A percentile compares a stretch with the other conserved stretches of the same genome.
phyloP scores from a whole-genome alignment of 2,113 vertebrate genomes.

The Callipepla californica region DNA sequence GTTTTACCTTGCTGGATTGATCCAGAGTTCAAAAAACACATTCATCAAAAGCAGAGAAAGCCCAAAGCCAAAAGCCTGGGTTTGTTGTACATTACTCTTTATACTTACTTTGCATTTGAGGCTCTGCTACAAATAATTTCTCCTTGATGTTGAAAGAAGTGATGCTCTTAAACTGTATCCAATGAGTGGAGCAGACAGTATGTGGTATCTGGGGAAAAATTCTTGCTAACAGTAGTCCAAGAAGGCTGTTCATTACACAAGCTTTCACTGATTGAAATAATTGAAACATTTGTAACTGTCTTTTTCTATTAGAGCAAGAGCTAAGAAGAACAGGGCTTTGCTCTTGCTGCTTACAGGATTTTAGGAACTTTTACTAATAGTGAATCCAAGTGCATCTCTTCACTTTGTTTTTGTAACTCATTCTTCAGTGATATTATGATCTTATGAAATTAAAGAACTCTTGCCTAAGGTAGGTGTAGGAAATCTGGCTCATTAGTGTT shows the following conservation, averaged over 20 bases:
- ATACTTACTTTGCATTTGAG: conserved; percentile 12
- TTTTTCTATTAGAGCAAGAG: conserved; percentile 37
- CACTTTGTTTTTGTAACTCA: background rate
- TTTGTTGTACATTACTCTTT: background rate
- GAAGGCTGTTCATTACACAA: conserved; percentile 41
- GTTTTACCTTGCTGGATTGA: background rate
- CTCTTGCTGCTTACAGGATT: background rate
- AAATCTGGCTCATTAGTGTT: conserved; percentile 23
- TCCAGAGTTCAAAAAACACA: background rate
- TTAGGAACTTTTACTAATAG: conserved; percentile 5
- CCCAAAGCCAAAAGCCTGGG: background rate
- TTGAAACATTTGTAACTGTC: conserved; percentile 57
- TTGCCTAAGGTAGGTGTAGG: background rate
- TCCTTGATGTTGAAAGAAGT: conserved; percentile 3
- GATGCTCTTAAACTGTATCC: background rate
- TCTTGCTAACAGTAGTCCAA: background rate
- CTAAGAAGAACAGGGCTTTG: background rate
- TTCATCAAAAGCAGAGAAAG: conserved; percentile 8
- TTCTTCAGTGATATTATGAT: background rate
- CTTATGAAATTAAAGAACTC: conserved; percentile 13
- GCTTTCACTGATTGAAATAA: conserved; percentile 49
- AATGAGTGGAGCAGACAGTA: conserved; percentile 27
- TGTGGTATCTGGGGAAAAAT: conserved; percentile 22
- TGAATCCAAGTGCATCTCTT: background rate
- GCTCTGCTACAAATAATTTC: conserved; percentile 17